Evolutionary conservation across 2,888 invertebrate species (phyloP), one percentile per base, ranked within the genome.

Genomic region (Perdita meconis): DNA sequence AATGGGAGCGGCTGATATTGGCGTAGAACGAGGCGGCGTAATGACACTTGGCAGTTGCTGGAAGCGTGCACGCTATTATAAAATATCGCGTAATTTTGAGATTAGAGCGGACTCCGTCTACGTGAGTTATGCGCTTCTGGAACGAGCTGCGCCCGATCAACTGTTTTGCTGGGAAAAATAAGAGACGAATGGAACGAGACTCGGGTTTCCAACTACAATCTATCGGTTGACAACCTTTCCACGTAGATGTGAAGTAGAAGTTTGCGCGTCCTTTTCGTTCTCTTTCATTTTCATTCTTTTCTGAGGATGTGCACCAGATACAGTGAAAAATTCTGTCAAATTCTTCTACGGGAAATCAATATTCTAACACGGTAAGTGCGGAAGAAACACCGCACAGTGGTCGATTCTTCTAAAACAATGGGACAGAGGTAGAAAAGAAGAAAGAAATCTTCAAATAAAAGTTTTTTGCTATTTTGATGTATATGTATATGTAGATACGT

Each of bases 1-100:
- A 84, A 84, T 78, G 75, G 75, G 59, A 56, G 59, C 55, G 75
- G 59, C 60, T 75, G 75, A 70, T 78, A 64, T 44, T 56, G 60
- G 60, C 50, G 60, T 42, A 53, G 44, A 16, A 24, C 55, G 47
- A 50, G 60, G 16, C 47, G 40, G 50, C 61, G 19, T 74, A 73
- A 73, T 67, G 73, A 73, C 77, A 77, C 74, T 59, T 53, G 53
- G 63, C 56, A 22, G 55, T 66, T 50, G 57, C 59, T 56, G 55
- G 53, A 60, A 40, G 55, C 65, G 73, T 73, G 57, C 44, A 34
- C 24, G 44, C 30, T 22, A 74, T 74, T 74, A 64, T 74, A 63
- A 64, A 74, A 67, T 74, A 74, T 61, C 50, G 38, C 55, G 55
- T 75, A 69, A 75, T 65, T 65, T 50, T 16, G 16, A 60, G 75